Conservation (phyloP, 2,888 invertebrate genomes). For the Tiphia femorata region DNA sequence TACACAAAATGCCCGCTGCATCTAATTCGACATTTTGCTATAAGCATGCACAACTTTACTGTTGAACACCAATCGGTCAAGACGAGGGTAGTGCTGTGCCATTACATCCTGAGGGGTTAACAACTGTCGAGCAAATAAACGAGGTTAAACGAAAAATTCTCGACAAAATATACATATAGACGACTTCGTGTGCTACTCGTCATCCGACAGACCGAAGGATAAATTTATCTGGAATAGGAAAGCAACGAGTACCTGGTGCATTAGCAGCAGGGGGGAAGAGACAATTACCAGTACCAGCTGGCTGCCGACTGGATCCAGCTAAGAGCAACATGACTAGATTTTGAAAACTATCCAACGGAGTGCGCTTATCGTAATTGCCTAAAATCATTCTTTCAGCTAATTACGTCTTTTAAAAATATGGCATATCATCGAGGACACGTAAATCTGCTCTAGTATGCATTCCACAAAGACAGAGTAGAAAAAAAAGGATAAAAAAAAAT, state of each 20-base stretch:
- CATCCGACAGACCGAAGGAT: slow-evolving; percentile 28
- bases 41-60: slow-evolving; percentile 33
- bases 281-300: slow-evolving; percentile 63
- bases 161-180: slow-evolving; percentile 26
- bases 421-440: slow-evolving; percentile 13
- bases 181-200: slow-evolving; percentile 24
- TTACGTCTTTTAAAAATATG: slow-evolving; percentile 8
- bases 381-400: slow-evolving; percentile 28
- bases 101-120: slow-evolving; percentile 9
- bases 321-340: slow-evolving; percentile 59
- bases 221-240: slow-evolving; percentile 39
- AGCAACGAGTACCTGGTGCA: slow-evolving; percentile 63
- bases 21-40: neutral
- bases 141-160: slow-evolving; percentile 9
- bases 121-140: slow-evolving; percentile 3
- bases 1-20: neutral
- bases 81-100: slow-evolving; percentile 29
- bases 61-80: slow-evolving; percentile 8
- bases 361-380: slow-evolving; percentile 21
- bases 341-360: slow-evolving; percentile 46
- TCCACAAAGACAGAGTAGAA: slow-evolving; percentile 9
- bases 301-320: slow-evolving; percentile 66
- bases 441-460: slow-evolving; percentile 16
- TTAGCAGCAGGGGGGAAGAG: slow-evolving; percentile 65
- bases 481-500: neutral